Evolutionary conservation across 2,113 vertebrate species (phyloP).

Genomic region (Tor tambroides): DNA sequence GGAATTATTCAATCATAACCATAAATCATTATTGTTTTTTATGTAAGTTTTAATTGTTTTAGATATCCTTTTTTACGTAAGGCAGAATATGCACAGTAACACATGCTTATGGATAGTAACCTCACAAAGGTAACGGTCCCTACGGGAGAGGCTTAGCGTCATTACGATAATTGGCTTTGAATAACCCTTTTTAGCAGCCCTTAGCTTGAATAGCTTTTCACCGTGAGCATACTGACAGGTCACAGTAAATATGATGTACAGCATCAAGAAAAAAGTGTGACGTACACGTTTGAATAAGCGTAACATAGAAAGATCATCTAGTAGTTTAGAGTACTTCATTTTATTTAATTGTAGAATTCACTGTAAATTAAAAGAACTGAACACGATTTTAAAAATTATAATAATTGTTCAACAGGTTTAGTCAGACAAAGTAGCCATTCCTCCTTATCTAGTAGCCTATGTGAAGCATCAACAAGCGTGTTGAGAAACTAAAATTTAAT

Average conservation of each 20-base stretch:
- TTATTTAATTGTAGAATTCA: background rate
- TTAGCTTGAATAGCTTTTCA: conserved; percentile 40
- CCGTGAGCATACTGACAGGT: conserved; percentile 42
- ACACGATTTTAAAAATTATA: background rate
- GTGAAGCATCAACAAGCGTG: background rate
- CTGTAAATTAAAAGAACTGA: background rate
- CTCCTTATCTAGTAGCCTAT: background rate
- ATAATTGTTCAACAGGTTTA: background rate
- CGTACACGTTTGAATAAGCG: background rate
- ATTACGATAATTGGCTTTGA: conserved; percentile 75
- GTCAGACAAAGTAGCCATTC: background rate
- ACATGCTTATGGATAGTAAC: background rate
- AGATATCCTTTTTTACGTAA: background rate
- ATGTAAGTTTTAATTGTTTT: background rate
- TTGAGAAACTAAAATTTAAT: background rate
- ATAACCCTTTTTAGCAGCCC: conserved; percentile 62
- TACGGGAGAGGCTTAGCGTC: conserved; percentile 65
- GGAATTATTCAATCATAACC: background rate
- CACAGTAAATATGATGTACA: conserved; percentile 31
- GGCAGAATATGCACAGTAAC: background rate
- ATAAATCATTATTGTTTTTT: no score
- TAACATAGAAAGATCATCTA: background rate
- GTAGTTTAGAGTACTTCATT: background rate
- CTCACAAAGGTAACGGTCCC: conserved; percentile 8
- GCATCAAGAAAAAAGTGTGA: background rate